Evolutionary conservation across 2,113 vertebrate species (phyloP).

Genomic region (Gadus chalcogrammus): DNA sequence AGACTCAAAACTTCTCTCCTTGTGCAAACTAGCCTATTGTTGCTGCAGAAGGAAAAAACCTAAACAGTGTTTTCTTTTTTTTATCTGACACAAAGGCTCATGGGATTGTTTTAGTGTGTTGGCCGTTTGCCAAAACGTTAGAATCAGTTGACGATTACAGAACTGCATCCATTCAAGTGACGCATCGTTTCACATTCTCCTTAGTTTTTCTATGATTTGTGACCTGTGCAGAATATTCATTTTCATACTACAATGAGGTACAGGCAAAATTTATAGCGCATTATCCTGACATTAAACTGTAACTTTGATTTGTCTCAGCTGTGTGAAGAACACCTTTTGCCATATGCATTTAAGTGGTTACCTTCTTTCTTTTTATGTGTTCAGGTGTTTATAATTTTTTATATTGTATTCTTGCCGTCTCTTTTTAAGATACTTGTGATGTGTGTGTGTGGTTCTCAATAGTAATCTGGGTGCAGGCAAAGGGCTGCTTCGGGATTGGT

Average conservation of each 20-base stretch:
- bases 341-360: constrained; percentile 59
- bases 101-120: constrained; percentile 16
- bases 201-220: constrained; percentile 15
- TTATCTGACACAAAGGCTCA: neutral
- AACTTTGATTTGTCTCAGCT: constrained; percentile 65
- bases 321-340: constrained; percentile 56
- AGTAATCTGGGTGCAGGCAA: constrained; percentile 59
- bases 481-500: constrained; percentile 57
- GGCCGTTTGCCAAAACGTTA: constrained; percentile 40
- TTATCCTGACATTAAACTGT: constrained; percentile 65
- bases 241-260: constrained; percentile 52
- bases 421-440: constrained; percentile 64
- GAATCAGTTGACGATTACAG: constrained; percentile 26
- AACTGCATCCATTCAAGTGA: constrained; percentile 60
- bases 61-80: constrained; percentile 10
- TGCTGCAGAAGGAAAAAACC: constrained; percentile 13
- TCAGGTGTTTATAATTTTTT: constrained; percentile 59
- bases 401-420: constrained; percentile 50
- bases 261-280: constrained; percentile 48
- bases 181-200: constrained; percentile 33
- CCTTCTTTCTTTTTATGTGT: constrained; percentile 66
- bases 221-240: constrained; percentile 44
- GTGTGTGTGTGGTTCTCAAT: constrained; percentile 66
- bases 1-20: constrained; percentile 22
- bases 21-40: no score